Evolutionary conservation across 2,113 vertebrate species (phyloP), one percentile per base, ranked within the genome.

Genomic region (Artemisiospiza belli): DNA sequence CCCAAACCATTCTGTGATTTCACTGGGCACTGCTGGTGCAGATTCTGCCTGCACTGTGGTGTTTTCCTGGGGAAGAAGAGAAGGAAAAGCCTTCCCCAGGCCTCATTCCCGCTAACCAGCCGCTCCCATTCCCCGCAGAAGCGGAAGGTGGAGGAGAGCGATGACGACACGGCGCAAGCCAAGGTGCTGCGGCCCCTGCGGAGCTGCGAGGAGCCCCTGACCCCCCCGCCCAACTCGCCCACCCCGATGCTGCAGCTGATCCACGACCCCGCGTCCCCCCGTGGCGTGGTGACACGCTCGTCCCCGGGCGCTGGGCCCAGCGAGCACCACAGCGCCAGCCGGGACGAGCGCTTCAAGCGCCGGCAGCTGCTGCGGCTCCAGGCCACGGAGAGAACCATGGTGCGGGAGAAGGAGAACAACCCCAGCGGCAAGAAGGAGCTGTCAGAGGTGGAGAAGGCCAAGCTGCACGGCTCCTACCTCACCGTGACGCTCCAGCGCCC

Each of bases 401-500:
- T 99, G 79, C 97, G 99, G 58, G 99, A 99, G 55, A 98, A 99
- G 31, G 99, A 99, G 94, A 99, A 99, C 69, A 99, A 99, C 28
- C 98, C 98, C 49, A 98, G 98, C 27, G 98, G 98, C 64, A 98
- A 98, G 89, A 98, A 99, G 95, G 98, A 98, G 95, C 98, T 98
- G 95, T 98, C 98, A 3, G 98, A 99, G 91, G 98, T 98, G 81
- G 98, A 98, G 83, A 98, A 98, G 82, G 97, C 97, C 97, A 98
- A 98, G 95, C 98, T 98, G 75, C 97, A 98, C 39, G 97, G 98
- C 83, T 98, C 99, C 39, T 98, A 98, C 96, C 98, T 99, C 95
- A 99, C 99, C 35, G 99, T 99, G 79, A 99, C 98, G 3, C 98
- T 99, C 44, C 99, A 99, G 93, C 98, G 97, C 93, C 99, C 99